phyloP scores from a whole-genome alignment of 2,797 vertebrate species.

The Rhinatrema bivittatum region DNA sequence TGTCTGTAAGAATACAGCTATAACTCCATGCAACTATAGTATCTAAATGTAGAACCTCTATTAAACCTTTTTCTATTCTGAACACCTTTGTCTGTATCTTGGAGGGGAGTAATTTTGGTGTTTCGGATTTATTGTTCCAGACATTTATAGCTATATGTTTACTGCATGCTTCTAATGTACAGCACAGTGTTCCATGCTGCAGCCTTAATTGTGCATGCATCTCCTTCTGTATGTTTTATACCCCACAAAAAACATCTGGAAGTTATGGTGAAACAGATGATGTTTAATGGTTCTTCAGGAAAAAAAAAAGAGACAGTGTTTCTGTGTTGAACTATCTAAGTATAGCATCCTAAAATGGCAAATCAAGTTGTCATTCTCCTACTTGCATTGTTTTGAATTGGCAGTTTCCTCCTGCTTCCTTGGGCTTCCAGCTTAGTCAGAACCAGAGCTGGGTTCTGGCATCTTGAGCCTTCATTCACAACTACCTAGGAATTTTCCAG shows the following conservation, averaged over 20 bases:
- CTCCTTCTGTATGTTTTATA: constrained; percentile 11
- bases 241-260: constrained; percentile 16
- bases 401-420: constrained; percentile 1
- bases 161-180: constrained; percentile 20
- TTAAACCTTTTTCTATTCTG: too few species aligned
- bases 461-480: too few species aligned
- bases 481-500: too few species aligned
- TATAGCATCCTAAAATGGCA: constrained; percentile 9
- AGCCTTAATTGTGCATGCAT: constrained; percentile 6
- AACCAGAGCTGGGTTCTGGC: too few species aligned
- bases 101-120: not conserved
- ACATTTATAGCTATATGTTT: constrained; percentile 14
- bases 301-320: constrained; percentile 12
- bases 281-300: constrained; percentile 19
- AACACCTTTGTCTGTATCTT: not conserved
- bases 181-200: constrained; percentile 21
- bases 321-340: constrained; percentile 15
- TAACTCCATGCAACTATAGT: too few species aligned
- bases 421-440: too few species aligned
- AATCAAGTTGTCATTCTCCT: too few species aligned
- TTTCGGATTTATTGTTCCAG: constrained; percentile 15
- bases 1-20: too few species aligned
- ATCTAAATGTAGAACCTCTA: too few species aligned
- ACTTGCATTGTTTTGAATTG: not conserved
- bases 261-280: constrained; percentile 20